These are phyloP conservation scores for Notarius quadriscutis DNA, from an alignment of 2,113 vertebrate genomes.

Conservation along the genomic window DNA sequence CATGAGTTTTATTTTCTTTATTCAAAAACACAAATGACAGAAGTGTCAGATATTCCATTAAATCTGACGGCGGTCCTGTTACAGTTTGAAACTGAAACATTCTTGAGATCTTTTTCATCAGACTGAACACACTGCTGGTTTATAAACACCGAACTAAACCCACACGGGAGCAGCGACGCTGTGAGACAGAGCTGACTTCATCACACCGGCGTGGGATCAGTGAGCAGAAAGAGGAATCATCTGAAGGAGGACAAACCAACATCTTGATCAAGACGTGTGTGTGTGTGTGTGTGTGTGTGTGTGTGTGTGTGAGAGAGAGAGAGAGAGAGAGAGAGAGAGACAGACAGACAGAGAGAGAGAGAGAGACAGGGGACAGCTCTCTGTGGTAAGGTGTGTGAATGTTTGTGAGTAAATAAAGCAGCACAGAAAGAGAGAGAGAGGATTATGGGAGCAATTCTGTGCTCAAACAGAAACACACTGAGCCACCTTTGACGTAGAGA, in stretches of 20 bases:
- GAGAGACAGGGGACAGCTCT: background rate
- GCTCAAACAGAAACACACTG: slow-evolving; percentile 62
- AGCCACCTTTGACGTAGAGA: slow-evolving; percentile 50
- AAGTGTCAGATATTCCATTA: too few species aligned
- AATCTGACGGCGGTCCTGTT: too few species aligned
- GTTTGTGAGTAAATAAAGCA: slow-evolving; percentile 32
- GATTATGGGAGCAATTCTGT: slow-evolving; percentile 56
- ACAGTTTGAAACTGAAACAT: too few species aligned
- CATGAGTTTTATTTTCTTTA: too few species aligned
- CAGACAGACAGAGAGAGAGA: background rate
- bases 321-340: background rate
- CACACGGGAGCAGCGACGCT: background rate
- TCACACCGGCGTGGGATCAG: too few species aligned
- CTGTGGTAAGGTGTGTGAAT: slow-evolving; percentile 43
- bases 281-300: slow-evolving; percentile 12
- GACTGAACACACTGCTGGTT: background rate
- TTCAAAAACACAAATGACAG: too few species aligned
- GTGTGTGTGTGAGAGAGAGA: background rate
- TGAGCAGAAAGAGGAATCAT: background rate
- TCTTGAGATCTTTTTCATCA: too few species aligned
- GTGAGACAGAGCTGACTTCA: too few species aligned
- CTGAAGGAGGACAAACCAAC: background rate
- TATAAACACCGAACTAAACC: background rate
- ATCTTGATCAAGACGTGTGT: background rate
- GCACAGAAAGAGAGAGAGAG: slow-evolving; percentile 49